Evolutionary conservation across 2,888 invertebrate genomes (phyloP).

Genomic region (Cryptocephalus moraei): DNA sequence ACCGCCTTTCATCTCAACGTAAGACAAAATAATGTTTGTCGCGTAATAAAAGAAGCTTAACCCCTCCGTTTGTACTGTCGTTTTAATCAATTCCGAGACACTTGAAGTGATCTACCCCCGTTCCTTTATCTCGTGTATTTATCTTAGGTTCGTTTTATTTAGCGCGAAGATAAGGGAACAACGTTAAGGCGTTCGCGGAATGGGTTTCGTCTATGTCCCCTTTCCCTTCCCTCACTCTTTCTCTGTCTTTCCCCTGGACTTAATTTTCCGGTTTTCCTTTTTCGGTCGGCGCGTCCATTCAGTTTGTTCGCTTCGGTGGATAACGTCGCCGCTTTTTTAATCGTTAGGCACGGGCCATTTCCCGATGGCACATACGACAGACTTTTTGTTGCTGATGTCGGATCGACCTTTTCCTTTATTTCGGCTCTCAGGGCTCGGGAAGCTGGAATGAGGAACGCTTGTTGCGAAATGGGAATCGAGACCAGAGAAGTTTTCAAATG

Average conservation of each 20-base stretch:
- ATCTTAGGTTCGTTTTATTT: conserved; percentile 38
- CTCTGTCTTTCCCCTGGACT: conserved; percentile 13
- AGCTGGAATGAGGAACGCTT: too few relatives aligned
- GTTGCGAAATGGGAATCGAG: too few relatives aligned
- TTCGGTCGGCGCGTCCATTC: conserved; percentile 17
- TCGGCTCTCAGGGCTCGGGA: too few relatives aligned
- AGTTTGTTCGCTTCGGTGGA: conserved; percentile 25
- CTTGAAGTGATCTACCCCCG: conserved; percentile 33
- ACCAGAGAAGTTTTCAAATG: too few relatives aligned
- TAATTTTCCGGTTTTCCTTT: conserved; percentile 26
- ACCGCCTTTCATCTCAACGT: too few relatives aligned
- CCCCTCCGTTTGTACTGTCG: conserved; percentile 31
- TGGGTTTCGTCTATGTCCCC: conserved; percentile 25
- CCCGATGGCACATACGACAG: too few relatives aligned
- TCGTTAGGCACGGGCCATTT: too few relatives aligned
- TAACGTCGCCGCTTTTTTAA: conserved; percentile 26
- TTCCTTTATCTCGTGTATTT: conserved; percentile 34
- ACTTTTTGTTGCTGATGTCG: too few relatives aligned
- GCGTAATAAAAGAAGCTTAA: conserved; percentile 24
- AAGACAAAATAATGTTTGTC: too few relatives aligned
- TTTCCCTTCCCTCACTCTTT: conserved; percentile 1
- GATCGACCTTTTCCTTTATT: too few relatives aligned
- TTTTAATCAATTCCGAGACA: conserved; percentile 39
- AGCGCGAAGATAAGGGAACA: conserved; percentile 30
- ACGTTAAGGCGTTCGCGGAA: conserved; percentile 26